These are phyloP conservation scores for Eristalinus aeneus DNA, from an alignment of 2,888 invertebrate genomes.

Conservation along the genomic window DNA sequence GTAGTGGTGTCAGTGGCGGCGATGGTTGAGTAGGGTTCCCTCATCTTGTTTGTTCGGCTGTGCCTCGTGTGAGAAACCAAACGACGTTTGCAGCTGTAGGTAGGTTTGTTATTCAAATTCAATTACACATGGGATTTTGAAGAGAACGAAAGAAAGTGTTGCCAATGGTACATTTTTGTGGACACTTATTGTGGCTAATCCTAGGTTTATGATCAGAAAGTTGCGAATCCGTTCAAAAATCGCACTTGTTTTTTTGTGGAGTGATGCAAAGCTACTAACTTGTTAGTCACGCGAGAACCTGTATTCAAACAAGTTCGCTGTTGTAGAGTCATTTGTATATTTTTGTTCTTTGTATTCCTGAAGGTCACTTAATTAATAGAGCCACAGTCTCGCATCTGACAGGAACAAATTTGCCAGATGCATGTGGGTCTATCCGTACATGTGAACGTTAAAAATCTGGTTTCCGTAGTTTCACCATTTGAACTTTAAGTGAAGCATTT, in stretches of 20 bases:
- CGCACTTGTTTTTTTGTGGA: background rate
- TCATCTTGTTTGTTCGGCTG: constrained; percentile 28
- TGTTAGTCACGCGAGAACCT: background rate
- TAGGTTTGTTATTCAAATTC: constrained; percentile 59
- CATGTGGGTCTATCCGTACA: background rate
- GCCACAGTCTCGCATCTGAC: background rate
- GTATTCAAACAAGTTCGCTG: background rate
- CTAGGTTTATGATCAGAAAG: too few species aligned
- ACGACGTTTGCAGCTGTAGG: constrained; percentile 64
- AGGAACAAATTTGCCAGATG: background rate
- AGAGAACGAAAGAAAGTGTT: constrained; percentile 29
- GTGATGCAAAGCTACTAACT: background rate
- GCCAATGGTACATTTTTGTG: constrained; percentile 25
- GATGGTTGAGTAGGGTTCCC: constrained; percentile 21
- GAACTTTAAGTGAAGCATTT: background rate
- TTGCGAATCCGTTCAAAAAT: background rate
- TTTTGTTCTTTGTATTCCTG: background rate
- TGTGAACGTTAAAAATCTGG: background rate
- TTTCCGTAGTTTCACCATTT: background rate
- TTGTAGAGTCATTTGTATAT: background rate
- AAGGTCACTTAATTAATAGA: background rate
- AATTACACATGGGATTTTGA: constrained; percentile 48
- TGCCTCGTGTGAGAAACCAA: constrained; percentile 46
- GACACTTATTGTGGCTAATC: too few species aligned
- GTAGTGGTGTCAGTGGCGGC: background rate